Percentiles rank a stretch among this genome's conserved stretches.
Conservation (phyloP, 1,140 invertebrate species). For the Neelides sp. region DNA sequence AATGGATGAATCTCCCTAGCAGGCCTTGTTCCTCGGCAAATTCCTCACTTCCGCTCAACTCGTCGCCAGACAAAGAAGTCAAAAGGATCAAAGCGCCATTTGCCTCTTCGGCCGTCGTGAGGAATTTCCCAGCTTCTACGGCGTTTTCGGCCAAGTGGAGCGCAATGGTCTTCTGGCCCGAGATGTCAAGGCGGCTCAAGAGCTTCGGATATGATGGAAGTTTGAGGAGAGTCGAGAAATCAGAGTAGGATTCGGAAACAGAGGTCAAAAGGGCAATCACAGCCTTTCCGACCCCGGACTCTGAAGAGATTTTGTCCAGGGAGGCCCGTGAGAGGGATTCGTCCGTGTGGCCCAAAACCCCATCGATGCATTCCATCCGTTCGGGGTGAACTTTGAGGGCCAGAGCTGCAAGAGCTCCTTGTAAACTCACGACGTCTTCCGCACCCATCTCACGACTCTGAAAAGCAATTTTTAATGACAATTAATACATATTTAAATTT, state of each 20-base stretch:
- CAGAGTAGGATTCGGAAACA: conserved; percentile 87
- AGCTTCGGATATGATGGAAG: conserved; percentile 72
- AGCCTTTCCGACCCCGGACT: conserved; percentile 76
- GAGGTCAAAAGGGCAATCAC: conserved; percentile 84
- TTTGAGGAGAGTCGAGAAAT: conserved; percentile 71
- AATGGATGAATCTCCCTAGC: conserved; percentile 80
- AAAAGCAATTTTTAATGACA: conserved; percentile 6
- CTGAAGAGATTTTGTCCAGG: conserved; percentile 62
- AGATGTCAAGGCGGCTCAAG: conserved; percentile 77
- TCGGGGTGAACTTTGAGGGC: conserved; percentile 94
- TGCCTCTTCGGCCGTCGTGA: conserved; percentile 76
- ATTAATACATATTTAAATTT: background rate
- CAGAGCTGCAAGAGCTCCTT: conserved; percentile 87
- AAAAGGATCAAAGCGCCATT: conserved; percentile 66
- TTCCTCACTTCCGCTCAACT: conserved; percentile 75
- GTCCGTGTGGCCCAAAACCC: conserved; percentile 79
- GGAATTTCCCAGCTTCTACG: conserved; percentile 72
- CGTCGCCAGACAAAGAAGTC: conserved; percentile 71
- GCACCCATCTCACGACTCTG: conserved; percentile 54
- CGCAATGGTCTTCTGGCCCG: conserved; percentile 72
- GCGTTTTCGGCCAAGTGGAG: conserved; percentile 78
- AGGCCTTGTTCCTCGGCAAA: conserved; percentile 93
- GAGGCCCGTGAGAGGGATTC: conserved; percentile 69
- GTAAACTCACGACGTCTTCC: conserved; percentile 90
- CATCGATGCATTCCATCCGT: conserved; percentile 86